These are phyloP conservation scores for Taenioides sp. DNA, from an alignment of 2,797 vertebrate species.

Conservation along the genomic window DNA sequence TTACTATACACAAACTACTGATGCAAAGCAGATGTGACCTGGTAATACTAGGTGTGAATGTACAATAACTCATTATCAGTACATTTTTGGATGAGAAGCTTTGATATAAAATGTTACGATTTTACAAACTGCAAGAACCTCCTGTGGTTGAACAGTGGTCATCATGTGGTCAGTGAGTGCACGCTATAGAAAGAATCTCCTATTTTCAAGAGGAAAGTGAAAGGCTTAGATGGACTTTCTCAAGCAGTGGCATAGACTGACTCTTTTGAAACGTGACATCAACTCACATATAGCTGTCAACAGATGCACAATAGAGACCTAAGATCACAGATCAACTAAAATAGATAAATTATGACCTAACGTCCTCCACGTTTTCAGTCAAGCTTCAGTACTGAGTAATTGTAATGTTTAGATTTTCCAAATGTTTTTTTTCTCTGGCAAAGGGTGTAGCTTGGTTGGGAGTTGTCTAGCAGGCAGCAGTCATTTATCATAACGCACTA, in stretches of 20 bases:
- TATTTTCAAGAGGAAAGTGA: constrained; percentile 43
- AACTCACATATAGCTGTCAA: constrained; percentile 25
- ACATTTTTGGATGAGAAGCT: background rate
- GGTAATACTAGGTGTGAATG: background rate
- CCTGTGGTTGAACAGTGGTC: constrained; percentile 39
- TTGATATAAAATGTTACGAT: constrained; percentile 29
- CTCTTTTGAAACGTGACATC: constrained; percentile 45
- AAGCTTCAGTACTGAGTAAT: constrained; percentile 37
- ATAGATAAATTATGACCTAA: constrained; percentile 38
- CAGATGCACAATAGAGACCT: constrained; percentile 29
- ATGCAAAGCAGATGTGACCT: background rate
- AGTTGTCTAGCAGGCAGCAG: constrained; percentile 64
- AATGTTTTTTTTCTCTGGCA: constrained; percentile 43
- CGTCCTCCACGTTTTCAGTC: constrained; percentile 38
- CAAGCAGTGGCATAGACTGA: constrained; percentile 57
- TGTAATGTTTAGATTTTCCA: constrained; percentile 51
- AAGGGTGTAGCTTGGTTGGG: constrained; percentile 42
- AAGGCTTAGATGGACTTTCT: constrained; percentile 54
- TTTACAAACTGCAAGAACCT: constrained; percentile 17
- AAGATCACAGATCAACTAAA: constrained; percentile 25
- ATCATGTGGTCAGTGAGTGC: constrained; percentile 40
- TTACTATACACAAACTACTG: background rate
- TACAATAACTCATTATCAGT: background rate
- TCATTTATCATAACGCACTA: constrained; percentile 41
- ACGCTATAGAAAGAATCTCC: constrained; percentile 38